These are phyloP conservation scores for Zaprionus africanus DNA, from an alignment of 1,140 invertebrate genomes.

Conservation along the genomic window DNA sequence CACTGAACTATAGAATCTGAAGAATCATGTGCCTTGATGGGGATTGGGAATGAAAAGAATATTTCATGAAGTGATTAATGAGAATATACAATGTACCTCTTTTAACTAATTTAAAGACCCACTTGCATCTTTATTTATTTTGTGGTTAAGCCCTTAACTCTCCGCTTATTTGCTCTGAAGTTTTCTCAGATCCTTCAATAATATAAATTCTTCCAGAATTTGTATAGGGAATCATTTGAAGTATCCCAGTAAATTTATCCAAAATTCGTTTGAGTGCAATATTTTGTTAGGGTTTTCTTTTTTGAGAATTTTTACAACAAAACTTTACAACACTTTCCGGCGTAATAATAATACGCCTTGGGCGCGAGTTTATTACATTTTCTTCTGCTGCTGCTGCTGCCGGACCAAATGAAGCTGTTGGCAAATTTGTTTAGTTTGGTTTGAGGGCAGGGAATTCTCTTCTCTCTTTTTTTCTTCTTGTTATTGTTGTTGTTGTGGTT, in stretches of 20 bases:
- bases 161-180: neutral
- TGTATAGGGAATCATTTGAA: neutral
- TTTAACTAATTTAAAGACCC: too few relatives aligned
- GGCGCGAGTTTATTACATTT: slow-evolving; percentile 71
- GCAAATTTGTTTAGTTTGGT: slow-evolving; percentile 62
- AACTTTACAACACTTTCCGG: slow-evolving; percentile 30
- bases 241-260: slow-evolving; percentile 3
- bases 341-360: slow-evolving; percentile 45
- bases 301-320: neutral
- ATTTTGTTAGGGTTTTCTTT: neutral
- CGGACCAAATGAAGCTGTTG: slow-evolving; percentile 59
- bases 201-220: neutral
- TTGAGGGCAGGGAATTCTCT: slow-evolving; percentile 3
- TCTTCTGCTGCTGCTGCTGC: slow-evolving; percentile 5
- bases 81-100: too few relatives aligned
- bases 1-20: too few relatives aligned
- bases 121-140: neutral
- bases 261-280: slow-evolving; percentile 7
- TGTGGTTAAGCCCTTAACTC: neutral
- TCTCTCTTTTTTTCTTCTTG: slow-evolving; percentile 19
- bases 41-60: too few relatives aligned
- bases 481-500: slow-evolving; percentile 14
- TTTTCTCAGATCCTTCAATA: neutral
- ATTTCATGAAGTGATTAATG: too few relatives aligned
- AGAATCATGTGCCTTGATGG: too few relatives aligned